These are phyloP conservation scores for Cotesia glomerata DNA, from an alignment of 1,140 invertebrate species.

Conservation along the genomic window DNA sequence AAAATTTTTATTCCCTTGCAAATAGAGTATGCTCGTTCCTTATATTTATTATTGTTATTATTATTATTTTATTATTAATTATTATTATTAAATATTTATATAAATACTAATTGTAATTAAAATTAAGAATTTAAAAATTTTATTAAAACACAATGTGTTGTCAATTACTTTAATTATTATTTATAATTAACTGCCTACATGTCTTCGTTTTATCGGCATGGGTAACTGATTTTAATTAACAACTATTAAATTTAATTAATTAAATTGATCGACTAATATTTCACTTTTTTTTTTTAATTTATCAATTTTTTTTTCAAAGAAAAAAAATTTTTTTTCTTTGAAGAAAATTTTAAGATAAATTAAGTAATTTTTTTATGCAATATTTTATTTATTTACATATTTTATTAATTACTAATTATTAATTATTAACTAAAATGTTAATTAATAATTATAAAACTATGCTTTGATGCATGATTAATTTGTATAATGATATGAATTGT, in stretches of 20 bases:
- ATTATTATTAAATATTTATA: conserved; percentile 31
- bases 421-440: background rate
- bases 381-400: no score
- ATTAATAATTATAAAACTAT: no score
- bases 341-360: no score
- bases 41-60: conserved; percentile 3
- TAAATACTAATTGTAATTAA: background rate
- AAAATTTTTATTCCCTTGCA: conserved; percentile 31
- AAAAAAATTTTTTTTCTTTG: no score
- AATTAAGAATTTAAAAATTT: no score
- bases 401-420: no score
- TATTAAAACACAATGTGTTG: background rate
- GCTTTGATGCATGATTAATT: no score
- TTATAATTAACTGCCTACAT: conserved; percentile 39
- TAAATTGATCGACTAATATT: background rate
- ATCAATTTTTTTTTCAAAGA: no score
- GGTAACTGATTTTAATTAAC: background rate
- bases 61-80: conserved; percentile 30
- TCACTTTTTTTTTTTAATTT: background rate
- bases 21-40: conserved; percentile 41
- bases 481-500: no score
- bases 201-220: conserved; percentile 22
- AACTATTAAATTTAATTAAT: background rate
- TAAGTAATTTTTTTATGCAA: no score
- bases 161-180: background rate